A percentile compares a stretch with the other conserved stretches of the same genome.
phyloP scores from a whole-genome alignment of 2,888 invertebrate genomes.

The Dynastes maya region DNA sequence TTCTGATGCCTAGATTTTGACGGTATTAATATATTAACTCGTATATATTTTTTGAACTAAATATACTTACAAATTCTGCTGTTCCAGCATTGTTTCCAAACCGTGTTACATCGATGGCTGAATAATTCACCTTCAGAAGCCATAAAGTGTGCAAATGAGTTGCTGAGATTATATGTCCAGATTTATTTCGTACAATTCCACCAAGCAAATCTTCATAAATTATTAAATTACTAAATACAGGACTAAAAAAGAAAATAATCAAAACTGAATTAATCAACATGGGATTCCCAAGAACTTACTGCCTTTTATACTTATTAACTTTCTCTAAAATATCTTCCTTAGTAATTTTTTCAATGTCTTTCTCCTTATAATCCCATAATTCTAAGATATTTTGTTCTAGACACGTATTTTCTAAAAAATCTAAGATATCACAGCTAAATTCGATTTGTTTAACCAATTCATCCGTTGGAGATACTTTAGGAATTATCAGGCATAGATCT shows the following conservation, averaged over 20 bases:
- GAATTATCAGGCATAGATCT: conserved; percentile 47
- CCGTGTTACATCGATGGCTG: conserved; percentile 77
- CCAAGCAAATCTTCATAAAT: conserved; percentile 78
- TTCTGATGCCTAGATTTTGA: conserved; percentile 69
- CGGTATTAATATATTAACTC: conserved; percentile 6
- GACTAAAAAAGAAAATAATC: conserved; percentile 69
- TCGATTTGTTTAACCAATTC: conserved; percentile 35
- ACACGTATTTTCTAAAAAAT: conserved; percentile 76
- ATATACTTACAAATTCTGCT: conserved; percentile 78
- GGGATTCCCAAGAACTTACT: conserved; percentile 62
- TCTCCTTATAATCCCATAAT: conserved; percentile 78
- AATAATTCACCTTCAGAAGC: conserved; percentile 80
- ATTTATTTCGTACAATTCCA: conserved; percentile 73
- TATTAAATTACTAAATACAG: conserved; percentile 77
- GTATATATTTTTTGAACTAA: neutral
- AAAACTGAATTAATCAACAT: conserved; percentile 40
- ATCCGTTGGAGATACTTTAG: conserved; percentile 47
- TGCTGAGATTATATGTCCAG: conserved; percentile 78
- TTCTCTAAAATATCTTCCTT: conserved; percentile 76
- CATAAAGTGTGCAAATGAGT: conserved; percentile 77
- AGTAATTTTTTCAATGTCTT: conserved; percentile 73
- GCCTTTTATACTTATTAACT: conserved; percentile 74
- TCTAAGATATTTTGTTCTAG: conserved; percentile 79
- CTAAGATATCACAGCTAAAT: conserved; percentile 74
- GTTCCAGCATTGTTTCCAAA: conserved; percentile 83